Conservation (phyloP, 2,113 vertebrate genomes). For the Lagopus muta region DNA sequence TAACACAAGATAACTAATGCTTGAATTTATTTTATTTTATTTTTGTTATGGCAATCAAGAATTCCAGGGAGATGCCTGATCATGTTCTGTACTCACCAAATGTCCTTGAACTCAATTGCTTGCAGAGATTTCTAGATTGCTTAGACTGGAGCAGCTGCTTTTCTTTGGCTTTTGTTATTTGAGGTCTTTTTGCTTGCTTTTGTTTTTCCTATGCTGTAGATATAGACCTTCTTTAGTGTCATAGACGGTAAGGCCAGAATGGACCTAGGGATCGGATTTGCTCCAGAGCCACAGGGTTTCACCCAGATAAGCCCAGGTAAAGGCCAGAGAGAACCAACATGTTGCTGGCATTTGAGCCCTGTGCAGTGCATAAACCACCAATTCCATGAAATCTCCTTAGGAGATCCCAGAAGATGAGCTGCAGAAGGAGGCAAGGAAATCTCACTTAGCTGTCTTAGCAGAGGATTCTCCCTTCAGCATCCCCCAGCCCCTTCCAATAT, state of each 20-base stretch:
- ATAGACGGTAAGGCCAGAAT: background rate
- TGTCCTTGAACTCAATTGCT: background rate
- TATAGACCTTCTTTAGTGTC: background rate
- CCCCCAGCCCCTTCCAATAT: background rate
- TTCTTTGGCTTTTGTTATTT: background rate
- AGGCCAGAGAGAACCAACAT: background rate
- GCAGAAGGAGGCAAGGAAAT: background rate
- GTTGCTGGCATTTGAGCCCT: background rate
- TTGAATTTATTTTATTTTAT: background rate
- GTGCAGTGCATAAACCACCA: background rate
- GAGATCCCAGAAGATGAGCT: background rate
- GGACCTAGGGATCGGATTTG: background rate
- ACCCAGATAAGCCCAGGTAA: background rate
- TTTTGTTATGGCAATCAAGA: conserved; percentile 9
- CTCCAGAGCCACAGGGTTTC: background rate
- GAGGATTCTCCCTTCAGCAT: background rate
- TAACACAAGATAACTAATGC: background rate
- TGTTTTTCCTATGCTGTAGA: background rate
- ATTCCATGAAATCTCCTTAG: background rate
- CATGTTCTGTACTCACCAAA: background rate
- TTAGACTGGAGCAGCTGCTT: background rate
- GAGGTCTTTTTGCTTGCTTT: background rate
- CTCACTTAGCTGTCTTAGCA: background rate
- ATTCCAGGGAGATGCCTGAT: background rate
- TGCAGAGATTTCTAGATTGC: background rate